Evolutionary conservation across 2,113 vertebrate genomes (phyloP), one percentile per base, ranked within the genome.

Genomic region (Procavia capensis): DNA sequence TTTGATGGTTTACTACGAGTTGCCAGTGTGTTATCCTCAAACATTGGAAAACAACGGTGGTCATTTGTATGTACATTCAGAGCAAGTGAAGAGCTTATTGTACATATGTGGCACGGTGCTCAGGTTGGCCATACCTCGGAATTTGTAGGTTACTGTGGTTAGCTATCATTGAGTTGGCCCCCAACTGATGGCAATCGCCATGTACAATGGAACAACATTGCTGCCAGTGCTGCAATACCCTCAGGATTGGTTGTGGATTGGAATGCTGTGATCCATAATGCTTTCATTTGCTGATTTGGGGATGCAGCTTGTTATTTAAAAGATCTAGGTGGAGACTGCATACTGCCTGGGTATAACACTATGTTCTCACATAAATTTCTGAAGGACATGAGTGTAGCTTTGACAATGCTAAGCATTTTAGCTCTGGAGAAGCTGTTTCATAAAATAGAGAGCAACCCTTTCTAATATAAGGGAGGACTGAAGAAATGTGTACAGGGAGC

Each of bases 51-150:
- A n/a, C 64, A n/a, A 5, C 24, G 25, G 50, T 31, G n/a, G 36
- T 22, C 31, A 1, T 20, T 9, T 31, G 39, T 2, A 19, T 6
- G n/a, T 31, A 41, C 9, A 1, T 11, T n/a, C n/a, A n/a, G n/a
- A n/a, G n/a, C n/a, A n/a, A n/a, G n/a, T n/a, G n/a, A n/a, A n/a
- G n/a, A 13, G 80, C 13, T 57, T 22, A 16, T 6, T 0, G 2
- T n/a, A n/a, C n/a, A n/a, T 6, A 1, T 2, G 61, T 17, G 27
- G 25, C 0, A 3, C 6, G 36, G 29, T 1, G 6, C 9, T 5
- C 0, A 7, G 17, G 0, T 24, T 43, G n/a, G 68, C 50, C 74
- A 50, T 29, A 16, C 24, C 9, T 29, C 14, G 0, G 14, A 25
- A 17, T 79, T 80, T 70, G 16, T 36, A 41, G 61, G 54, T 36